These are phyloP conservation scores for Lamprologus tigripictilis DNA, from an alignment of 2,113 vertebrate genomes.

Conservation along the genomic window DNA sequence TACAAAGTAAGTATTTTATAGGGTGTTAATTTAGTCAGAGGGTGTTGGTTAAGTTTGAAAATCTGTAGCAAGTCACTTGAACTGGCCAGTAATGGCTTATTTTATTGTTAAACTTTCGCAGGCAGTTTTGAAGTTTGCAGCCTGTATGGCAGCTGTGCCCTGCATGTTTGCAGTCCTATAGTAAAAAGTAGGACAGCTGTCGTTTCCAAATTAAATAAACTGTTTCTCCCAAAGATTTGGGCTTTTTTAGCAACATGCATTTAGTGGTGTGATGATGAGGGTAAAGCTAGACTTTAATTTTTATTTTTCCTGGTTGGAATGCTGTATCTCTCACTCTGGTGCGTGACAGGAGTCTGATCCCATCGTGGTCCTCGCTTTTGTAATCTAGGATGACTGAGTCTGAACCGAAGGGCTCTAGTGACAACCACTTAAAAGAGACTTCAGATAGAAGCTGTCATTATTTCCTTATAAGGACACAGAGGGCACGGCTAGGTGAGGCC, in stretches of 20 bases:
- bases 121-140: background rate
- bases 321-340: slow-evolving; percentile 35
- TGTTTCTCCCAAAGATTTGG: slow-evolving; percentile 27
- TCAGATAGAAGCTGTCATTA: slow-evolving; percentile 62
- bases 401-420: slow-evolving; percentile 26
- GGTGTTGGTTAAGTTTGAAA: background rate
- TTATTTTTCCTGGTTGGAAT: slow-evolving; percentile 52
- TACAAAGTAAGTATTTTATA: background rate
- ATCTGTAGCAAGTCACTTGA: background rate
- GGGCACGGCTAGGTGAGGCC: slow-evolving; percentile 37
- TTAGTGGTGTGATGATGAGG: slow-evolving; percentile 63
- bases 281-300: slow-evolving; percentile 62
- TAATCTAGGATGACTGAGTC: slow-evolving; percentile 36
- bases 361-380: slow-evolving; percentile 29
- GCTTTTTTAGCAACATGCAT: slow-evolving; percentile 58
- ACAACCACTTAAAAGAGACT: slow-evolving; percentile 42
- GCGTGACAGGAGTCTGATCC: slow-evolving; percentile 40
- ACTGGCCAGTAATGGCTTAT: background rate
- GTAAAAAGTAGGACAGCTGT: slow-evolving; percentile 29
- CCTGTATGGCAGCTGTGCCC: background rate
- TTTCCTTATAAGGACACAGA: slow-evolving; percentile 19
- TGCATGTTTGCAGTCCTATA: background rate
- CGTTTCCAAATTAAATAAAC: slow-evolving; percentile 64
- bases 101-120: background rate
- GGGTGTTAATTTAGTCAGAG: slow-evolving; percentile 2